These are phyloP conservation scores for Calcarius ornatus DNA, from an alignment of 2,113 vertebrate genomes.

Conservation along the genomic window DNA sequence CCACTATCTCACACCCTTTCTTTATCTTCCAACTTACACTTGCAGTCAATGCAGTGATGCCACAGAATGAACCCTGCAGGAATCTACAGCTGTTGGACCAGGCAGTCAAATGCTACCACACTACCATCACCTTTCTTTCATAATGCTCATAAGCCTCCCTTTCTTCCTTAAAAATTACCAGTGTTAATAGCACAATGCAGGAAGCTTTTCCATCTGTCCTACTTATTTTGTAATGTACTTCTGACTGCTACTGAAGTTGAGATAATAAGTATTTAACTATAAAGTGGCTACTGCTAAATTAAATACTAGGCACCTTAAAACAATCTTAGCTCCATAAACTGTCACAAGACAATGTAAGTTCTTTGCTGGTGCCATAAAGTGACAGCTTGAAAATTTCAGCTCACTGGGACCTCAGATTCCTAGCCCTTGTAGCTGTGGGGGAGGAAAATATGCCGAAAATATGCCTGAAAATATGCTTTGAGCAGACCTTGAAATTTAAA, in stretches of 20 bases:
- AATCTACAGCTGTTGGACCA: not conserved
- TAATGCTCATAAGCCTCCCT: rapidly evolving
- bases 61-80: not conserved
- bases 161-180: not conserved
- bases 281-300: not conserved
- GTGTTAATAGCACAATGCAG: not conserved
- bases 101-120: not conserved
- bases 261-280: not conserved
- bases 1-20: not conserved
- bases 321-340: not conserved
- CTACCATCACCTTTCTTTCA: rapidly evolving
- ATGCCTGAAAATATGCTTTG: not conserved
- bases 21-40: not conserved
- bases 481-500: not conserved
- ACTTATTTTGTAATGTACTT: not conserved
- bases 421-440: not conserved
- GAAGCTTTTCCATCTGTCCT: not conserved
- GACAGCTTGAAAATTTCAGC: not conserved
- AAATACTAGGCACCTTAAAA: not conserved
- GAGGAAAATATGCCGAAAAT: not conserved
- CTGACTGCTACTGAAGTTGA: not conserved
- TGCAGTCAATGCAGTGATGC: not conserved
- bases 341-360: not conserved
- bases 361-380: not conserved
- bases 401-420: not conserved